A percentile compares a stretch with the other conserved stretches of the same genome.
Evolutionary conservation across 2,113 vertebrate species (phyloP).

Genomic region (Irena cyanogastra): DNA sequence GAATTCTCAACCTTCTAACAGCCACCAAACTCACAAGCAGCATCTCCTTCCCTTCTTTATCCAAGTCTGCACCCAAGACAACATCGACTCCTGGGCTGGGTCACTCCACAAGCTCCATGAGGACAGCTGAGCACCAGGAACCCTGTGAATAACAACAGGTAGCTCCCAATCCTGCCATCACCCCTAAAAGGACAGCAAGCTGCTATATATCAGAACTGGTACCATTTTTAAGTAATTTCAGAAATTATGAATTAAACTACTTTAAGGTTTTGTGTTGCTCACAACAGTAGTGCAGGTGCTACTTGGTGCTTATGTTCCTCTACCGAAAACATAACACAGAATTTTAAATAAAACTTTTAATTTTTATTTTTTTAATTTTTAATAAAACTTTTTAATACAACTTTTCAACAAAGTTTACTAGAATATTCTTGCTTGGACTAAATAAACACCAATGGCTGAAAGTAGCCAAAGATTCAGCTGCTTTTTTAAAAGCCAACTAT

Average conservation of each 20-base stretch:
- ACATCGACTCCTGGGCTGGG: accelerated
- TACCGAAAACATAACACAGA: accelerated
- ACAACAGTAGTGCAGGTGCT: not conserved
- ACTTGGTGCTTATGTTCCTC: too few species aligned
- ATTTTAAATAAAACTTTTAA: not conserved
- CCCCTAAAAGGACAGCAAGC: not conserved
- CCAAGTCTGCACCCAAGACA: not conserved
- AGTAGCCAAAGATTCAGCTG: not conserved
- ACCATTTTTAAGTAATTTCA: not conserved
- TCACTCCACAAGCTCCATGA: not conserved
- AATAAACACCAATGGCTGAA: not conserved
- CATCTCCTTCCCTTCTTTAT: not conserved
- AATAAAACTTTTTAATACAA: too few species aligned
- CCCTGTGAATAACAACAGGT: accelerated
- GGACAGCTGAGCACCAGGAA: not conserved
- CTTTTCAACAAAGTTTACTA: not conserved
- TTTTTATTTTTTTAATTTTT: too few species aligned
- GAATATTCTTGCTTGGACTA: not conserved
- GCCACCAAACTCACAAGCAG: not conserved
- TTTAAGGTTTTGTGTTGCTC: not conserved
- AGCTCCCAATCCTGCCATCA: not conserved
- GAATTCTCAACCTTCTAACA: not conserved
- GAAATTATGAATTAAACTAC: not conserved
- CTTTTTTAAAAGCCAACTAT: not conserved
- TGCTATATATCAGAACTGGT: not conserved